Evolutionary conservation across 2,113 vertebrate genomes (phyloP).

Genomic region (Narcine bancroftii): DNA sequence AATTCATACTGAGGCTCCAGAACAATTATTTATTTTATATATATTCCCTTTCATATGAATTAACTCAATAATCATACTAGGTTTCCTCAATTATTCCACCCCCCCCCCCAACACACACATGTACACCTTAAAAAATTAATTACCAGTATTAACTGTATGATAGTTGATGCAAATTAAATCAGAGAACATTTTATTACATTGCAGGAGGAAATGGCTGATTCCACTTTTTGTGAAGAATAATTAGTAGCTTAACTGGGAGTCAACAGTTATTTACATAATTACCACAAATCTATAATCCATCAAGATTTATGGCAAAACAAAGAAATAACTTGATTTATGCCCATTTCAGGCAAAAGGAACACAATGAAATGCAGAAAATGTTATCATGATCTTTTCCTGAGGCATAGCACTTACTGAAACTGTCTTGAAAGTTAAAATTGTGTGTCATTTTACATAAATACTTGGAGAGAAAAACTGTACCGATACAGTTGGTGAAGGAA

Average conservation of each 20-base stretch:
- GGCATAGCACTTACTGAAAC: background rate
- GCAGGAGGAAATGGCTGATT: background rate
- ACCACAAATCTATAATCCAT: background rate
- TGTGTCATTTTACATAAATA: conserved; percentile 23
- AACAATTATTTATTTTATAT: background rate
- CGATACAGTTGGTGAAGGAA: background rate
- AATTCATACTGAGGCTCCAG: background rate
- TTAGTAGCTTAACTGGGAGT: background rate
- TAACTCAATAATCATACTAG: background rate
- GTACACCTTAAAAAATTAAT: background rate
- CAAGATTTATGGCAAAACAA: background rate
- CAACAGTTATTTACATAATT: background rate
- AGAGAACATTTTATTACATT: background rate
- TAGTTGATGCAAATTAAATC: background rate
- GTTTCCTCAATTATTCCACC: background rate
- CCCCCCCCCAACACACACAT: background rate
- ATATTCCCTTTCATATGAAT: background rate
- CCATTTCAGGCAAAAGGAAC: background rate
- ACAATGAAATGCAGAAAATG: background rate
- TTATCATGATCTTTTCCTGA: background rate
- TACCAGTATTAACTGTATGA: background rate
- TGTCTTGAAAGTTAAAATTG: conserved; percentile 20
- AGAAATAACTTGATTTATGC: background rate
- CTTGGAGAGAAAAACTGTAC: background rate
- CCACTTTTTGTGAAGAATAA: background rate